Conservation (phyloP, 2,888 invertebrate species). For the Clanis bilineata region DNA sequence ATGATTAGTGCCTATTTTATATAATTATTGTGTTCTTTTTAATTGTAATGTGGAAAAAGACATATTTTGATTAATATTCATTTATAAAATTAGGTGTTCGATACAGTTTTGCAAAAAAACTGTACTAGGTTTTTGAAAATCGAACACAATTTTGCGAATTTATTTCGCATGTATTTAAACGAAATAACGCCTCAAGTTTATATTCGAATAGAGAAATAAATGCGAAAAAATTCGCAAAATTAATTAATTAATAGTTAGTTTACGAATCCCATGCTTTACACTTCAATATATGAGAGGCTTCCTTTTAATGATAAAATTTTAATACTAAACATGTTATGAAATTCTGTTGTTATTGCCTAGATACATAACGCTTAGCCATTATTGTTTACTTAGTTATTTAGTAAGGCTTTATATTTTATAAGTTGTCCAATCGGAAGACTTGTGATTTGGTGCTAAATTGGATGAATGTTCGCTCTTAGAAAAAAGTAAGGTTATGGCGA, state of each 20-base stretch:
- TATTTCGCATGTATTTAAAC: background rate
- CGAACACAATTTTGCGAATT: constrained; percentile 9
- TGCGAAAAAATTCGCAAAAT: background rate
- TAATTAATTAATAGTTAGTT: background rate
- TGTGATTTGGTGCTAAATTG: constrained; percentile 80
- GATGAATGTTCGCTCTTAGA: constrained; percentile 59
- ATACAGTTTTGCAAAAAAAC: constrained; percentile 46
- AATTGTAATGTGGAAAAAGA: constrained; percentile 63
- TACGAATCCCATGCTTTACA: constrained; percentile 47
- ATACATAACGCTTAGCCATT: constrained; percentile 79
- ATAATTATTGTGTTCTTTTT: constrained; percentile 60
- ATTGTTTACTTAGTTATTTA: constrained; percentile 68
- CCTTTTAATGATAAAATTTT: constrained; percentile 54
- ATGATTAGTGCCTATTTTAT: constrained; percentile 80
- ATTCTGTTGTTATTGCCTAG: constrained; percentile 80
- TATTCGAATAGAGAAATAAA: background rate
- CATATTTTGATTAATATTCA: constrained; percentile 66
- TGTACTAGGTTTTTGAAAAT: constrained; percentile 6
- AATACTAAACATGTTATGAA: constrained; percentile 74
- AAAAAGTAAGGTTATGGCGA: constrained; percentile 18
- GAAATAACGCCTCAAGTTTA: too few species aligned
- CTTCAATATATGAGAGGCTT: constrained; percentile 72
- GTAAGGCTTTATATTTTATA: constrained; percentile 74
- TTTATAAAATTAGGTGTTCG: constrained; percentile 52
- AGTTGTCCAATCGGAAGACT: constrained; percentile 79